A percentile compares a stretch with the other conserved stretches of the same genome.
phyloP scores from a whole-genome alignment of 2,888 invertebrate species.

The Euplexia lucipara region DNA sequence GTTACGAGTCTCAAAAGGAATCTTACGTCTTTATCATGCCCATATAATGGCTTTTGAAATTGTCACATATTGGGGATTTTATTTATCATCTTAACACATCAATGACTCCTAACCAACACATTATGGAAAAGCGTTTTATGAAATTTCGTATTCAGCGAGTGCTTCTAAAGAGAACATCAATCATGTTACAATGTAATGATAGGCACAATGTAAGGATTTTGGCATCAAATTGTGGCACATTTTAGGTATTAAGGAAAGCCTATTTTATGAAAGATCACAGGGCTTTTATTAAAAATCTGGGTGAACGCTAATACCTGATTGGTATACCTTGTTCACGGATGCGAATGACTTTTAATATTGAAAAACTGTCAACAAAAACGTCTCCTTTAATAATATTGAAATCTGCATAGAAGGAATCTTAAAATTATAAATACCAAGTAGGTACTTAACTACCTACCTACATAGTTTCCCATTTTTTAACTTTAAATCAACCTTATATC shows the following conservation, averaged over 20 bases:
- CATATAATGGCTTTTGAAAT: slow-evolving; percentile 7
- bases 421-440: too few relatives aligned
- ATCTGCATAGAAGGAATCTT: too few relatives aligned
- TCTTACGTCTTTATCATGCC: background rate
- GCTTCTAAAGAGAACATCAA: slow-evolving; percentile 44
- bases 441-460: too few relatives aligned
- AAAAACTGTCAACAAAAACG: too few relatives aligned
- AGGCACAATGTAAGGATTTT: slow-evolving; percentile 34
- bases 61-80: slow-evolving; percentile 18
- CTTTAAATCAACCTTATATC: too few relatives aligned
- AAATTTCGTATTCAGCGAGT: slow-evolving; percentile 50
- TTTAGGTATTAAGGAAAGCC: slow-evolving; percentile 29
- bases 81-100: slow-evolving; percentile 52
- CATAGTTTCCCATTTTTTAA: too few relatives aligned
- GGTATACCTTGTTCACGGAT: background rate
- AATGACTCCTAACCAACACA: slow-evolving; percentile 39
- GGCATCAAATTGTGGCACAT: slow-evolving; percentile 31
- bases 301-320: background rate
- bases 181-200: slow-evolving; percentile 37
- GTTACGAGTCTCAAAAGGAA: background rate
- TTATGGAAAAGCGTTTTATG: slow-evolving; percentile 49
- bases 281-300: slow-evolving; percentile 33
- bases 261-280: slow-evolving; percentile 6
- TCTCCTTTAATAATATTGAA: too few relatives aligned
- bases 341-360: background rate